These are phyloP conservation scores for Squalus acanthias DNA, from an alignment of 2,797 vertebrate genomes.

Conservation along the genomic window DNA sequence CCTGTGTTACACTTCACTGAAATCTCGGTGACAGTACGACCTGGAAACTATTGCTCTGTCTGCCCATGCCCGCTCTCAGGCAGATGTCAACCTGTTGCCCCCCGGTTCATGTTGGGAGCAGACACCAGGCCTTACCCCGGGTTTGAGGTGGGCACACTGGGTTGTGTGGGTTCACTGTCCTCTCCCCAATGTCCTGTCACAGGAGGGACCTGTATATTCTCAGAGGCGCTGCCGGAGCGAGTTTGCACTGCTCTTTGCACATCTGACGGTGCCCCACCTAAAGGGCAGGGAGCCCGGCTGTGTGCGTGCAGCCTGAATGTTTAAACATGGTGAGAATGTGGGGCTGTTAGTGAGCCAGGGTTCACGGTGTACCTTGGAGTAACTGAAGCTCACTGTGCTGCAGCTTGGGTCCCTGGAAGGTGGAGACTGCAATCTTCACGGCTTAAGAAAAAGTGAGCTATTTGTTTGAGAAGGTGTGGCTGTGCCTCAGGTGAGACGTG, in stretches of 20 bases:
- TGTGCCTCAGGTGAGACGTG: not conserved
- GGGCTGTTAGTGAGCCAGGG: not conserved
- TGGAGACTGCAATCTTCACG: no score
- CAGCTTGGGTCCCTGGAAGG: not conserved
- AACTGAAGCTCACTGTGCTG: not conserved
- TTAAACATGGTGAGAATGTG: no score
- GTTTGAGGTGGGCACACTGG: no score
- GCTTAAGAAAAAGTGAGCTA: not conserved
- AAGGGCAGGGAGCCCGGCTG: not conserved
- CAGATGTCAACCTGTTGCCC: not conserved
- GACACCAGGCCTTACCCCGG: not conserved
- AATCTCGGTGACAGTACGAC: not conserved
- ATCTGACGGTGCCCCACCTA: not conserved
- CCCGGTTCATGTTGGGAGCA: not conserved
- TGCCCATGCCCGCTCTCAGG: not conserved
- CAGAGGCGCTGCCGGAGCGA: not conserved
- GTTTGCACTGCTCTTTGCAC: not conserved
- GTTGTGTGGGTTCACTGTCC: not conserved
- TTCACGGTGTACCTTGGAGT: not conserved
- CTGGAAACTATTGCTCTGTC: not conserved
- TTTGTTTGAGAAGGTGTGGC: not conserved
- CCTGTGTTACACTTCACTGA: not conserved
- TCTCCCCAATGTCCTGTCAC: not conserved
- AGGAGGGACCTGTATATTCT: not conserved
- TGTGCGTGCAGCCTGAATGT: not conserved